A percentile compares a stretch with the other conserved stretches of the same genome.
These are phyloP conservation scores for Leptarthrus brevirostris DNA, from an alignment of 2,888 invertebrate genomes.

Conservation along the genomic window DNA sequence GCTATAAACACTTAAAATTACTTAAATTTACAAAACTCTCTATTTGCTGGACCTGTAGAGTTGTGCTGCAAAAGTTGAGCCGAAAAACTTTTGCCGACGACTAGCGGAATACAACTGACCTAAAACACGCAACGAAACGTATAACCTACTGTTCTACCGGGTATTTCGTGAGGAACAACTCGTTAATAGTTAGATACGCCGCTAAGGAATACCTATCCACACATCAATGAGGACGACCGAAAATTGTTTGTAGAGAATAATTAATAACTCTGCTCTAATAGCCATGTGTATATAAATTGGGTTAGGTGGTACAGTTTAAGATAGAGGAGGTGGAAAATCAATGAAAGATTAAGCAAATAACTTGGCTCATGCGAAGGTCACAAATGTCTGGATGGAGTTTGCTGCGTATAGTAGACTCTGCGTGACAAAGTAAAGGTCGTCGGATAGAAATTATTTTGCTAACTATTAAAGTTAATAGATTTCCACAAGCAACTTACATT, in stretches of 20 bases:
- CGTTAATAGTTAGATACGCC: constrained; percentile 15
- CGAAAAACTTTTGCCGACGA: constrained; percentile 7
- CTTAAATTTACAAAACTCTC: not conserved
- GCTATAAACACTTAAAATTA: too few relatives aligned
- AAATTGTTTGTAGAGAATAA: constrained; percentile 17
- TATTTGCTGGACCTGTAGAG: constrained; percentile 16
- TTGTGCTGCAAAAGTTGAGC: constrained; percentile 6
- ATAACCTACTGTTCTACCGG: constrained; percentile 15
- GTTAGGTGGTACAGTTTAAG: not conserved
- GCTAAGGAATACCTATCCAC: not conserved
- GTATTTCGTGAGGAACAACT: constrained; percentile 22
- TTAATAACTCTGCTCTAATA: not conserved
- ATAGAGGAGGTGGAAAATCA: constrained; percentile 6
- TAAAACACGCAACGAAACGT: constrained; percentile 38
- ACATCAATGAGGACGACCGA: not conserved
- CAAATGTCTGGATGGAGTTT: not conserved
- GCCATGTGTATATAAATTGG: not conserved
- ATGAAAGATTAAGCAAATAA: constrained; percentile 10
- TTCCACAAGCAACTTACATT: not conserved
- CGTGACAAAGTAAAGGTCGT: not conserved
- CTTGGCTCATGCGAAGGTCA: not conserved
- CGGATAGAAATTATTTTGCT: not conserved
- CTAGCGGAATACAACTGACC: constrained; percentile 22
- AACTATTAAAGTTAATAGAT: not conserved
- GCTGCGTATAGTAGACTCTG: not conserved